Evolutionary conservation across 23 tunicate species (phyloP), one percentile per base, ranked within the genome.

Genomic region (Corella eumyota): DNA sequence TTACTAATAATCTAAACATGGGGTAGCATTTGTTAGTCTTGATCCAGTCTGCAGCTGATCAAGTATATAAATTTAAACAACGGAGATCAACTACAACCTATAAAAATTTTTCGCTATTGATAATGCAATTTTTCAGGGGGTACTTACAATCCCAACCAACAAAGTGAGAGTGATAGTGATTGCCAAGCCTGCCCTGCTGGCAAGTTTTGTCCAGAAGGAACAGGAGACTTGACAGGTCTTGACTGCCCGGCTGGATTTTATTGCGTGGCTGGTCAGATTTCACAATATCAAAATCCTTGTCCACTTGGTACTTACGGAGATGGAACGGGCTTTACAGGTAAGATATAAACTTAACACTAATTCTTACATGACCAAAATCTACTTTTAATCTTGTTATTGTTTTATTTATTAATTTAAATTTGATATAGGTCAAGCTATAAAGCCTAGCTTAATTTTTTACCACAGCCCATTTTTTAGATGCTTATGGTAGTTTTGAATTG

Each of bases 241-340:
- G 61, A 44, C 15, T 90, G 97, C 37, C 78, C 79, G 1, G 56
- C 30, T 45, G 97, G 97, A 26, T 81, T 80, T 63, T 90, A 69
- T 56, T 90, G 97, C 59, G 44, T 67, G 5, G 85, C 49, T 22
- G 92, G 92, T 3, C 96, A 88, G 47, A 53, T 67, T 2, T 61
- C 91, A 23, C 35, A 34, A 33, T 74, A n/a, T 69, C 56, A 65
- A 31, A 81, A 81, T 49, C 98, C 98, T 0, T 92, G 98, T 64
- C 93, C 87, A 22, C 71, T 87, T 25, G 98, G 98, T 36, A 81
- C 86, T 46, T 92, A 76, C 57, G 76, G 85, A 46, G 67, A 49
- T 38, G 5, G 32, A 22, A 53, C 50, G 25, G 98, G 93, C n/a
- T 68, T 88, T 49, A 53, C 56, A 62, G 48, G 96, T 88, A 52